Percentiles rank a stretch among this genome's conserved stretches.
These are phyloP conservation scores for Hylaeus volcanicus DNA, from an alignment of 1,140 invertebrate genomes.

Conservation along the genomic window DNA sequence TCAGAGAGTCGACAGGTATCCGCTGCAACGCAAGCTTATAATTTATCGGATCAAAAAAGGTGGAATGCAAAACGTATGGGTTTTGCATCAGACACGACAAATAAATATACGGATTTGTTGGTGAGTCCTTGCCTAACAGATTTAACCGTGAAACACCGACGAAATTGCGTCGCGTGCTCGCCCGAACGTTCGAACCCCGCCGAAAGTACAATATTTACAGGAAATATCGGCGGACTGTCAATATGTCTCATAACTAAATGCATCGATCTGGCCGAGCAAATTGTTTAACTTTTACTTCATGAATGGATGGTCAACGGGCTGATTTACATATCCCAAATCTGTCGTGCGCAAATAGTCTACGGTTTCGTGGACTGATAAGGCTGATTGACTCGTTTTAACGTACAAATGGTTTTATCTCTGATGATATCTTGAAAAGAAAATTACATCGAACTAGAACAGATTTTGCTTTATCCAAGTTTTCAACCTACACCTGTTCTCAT, in stretches of 20 bases:
- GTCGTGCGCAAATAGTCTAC: background rate
- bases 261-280: conserved; percentile 1
- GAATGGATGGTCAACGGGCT: conserved; percentile 8
- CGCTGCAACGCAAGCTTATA: conserved; percentile 74
- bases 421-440: background rate
- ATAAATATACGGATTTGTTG: conserved; percentile 77
- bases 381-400: background rate
- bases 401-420: background rate
- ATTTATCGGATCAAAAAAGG: conserved; percentile 79
- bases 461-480: no score
- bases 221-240: conserved; percentile 14
- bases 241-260: conserved; percentile 32
- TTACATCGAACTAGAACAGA: no score
- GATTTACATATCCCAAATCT: background rate
- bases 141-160: conserved; percentile 53
- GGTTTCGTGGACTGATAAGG: background rate
- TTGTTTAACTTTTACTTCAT: conserved; percentile 22
- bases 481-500: no score
- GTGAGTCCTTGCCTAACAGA: conserved; percentile 60
- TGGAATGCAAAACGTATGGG: conserved; percentile 75
- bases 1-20: conserved; percentile 70
- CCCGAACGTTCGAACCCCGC: background rate
- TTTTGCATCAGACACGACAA: conserved; percentile 74
- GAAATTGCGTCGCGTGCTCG: conserved; percentile 48
- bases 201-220: conserved; percentile 21